Evolutionary conservation across 2,797 vertebrate species (phyloP).

Genomic region (Acestrorhynchus altus): DNA sequence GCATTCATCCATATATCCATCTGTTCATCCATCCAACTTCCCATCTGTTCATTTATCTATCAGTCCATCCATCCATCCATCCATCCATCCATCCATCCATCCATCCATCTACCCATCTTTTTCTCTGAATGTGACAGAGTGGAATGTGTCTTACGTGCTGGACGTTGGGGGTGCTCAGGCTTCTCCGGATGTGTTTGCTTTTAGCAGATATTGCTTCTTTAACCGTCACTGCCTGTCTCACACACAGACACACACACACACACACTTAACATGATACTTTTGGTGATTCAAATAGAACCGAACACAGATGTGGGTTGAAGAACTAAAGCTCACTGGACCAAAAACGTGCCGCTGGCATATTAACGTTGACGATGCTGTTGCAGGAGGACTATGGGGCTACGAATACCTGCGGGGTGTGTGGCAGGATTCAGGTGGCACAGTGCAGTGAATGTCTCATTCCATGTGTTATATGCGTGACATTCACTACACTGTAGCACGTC

Average conservation of each 20-base stretch:
- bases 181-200: constrained; percentile 89
- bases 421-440: too few species aligned
- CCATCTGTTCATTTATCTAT: background rate
- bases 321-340: too few species aligned
- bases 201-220: constrained; percentile 92
- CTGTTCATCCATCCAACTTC: background rate
- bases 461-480: too few species aligned
- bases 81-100: background rate
- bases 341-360: too few species aligned
- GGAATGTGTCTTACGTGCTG: constrained; percentile 83
- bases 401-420: too few species aligned
- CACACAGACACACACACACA: constrained; percentile 39
- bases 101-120: background rate
- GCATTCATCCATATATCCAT: background rate
- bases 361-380: too few species aligned
- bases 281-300: too few species aligned
- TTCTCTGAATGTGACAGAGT: background rate
- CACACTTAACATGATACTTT: background rate
- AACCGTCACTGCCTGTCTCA: constrained; percentile 88
- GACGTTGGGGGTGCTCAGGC: constrained; percentile 94
- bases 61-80: background rate
- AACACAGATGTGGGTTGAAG: too few species aligned
- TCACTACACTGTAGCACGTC: too few species aligned
- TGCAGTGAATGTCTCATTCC: too few species aligned
- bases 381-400: too few species aligned